phyloP scores from a whole-genome alignment of 2,888 invertebrate genomes.

The Artemia sinica region DNA sequence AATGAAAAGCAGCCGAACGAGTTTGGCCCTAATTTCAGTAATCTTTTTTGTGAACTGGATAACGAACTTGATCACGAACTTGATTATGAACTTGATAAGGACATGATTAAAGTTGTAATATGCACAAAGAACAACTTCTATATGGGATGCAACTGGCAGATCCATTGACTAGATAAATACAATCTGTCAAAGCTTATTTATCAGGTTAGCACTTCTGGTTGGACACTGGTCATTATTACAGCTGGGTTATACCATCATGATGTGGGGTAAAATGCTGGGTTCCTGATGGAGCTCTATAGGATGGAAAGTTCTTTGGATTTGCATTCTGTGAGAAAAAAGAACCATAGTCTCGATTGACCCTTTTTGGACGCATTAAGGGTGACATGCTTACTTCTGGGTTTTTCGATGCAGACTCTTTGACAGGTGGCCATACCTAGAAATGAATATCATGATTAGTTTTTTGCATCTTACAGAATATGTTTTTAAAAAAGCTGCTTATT shows the following conservation, averaged over 20 bases:
- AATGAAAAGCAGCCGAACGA: constrained; percentile 1
- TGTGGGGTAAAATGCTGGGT: constrained; percentile 55
- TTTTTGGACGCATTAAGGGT: constrained; percentile 38
- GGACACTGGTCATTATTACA: neutral
- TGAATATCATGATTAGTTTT: too few relatives aligned
- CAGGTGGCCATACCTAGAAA: constrained; percentile 1
- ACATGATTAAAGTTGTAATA: too few relatives aligned
- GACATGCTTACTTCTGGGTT: constrained; percentile 7
- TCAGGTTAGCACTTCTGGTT: neutral
- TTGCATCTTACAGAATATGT: too few relatives aligned
- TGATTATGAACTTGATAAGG: too few relatives aligned
- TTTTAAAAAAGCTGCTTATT: too few relatives aligned
- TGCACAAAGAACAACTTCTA: too few relatives aligned
- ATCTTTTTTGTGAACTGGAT: too few relatives aligned
- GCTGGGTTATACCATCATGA: constrained; percentile 15
- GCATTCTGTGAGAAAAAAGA: constrained; percentile 64
- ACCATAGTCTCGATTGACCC: constrained; percentile 50
- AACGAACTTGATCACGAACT: too few relatives aligned
- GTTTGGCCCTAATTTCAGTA: neutral
- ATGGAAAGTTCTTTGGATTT: constrained; percentile 56
- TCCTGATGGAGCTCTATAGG: constrained; percentile 69
- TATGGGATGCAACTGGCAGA: neutral
- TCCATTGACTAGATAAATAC: constrained; percentile 11
- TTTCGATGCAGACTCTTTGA: neutral
- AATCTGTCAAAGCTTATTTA: constrained; percentile 3